Percentiles rank a stretch among this genome's conserved stretches.
These are phyloP conservation scores for Acanthis flammea DNA, from an alignment of 2,797 vertebrate species.

Conservation along the genomic window DNA sequence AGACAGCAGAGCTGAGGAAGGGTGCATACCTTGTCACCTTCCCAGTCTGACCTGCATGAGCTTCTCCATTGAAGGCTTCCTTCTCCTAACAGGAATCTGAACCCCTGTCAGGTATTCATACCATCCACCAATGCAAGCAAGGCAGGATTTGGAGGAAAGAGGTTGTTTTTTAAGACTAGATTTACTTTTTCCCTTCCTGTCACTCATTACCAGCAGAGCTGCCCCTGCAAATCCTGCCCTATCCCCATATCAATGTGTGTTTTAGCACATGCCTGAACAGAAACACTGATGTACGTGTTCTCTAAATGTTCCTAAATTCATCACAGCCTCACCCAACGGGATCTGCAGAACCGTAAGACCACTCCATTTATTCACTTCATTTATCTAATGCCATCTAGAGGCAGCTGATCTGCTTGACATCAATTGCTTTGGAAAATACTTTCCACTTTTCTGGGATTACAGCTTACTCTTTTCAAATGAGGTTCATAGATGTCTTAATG, in stretches of 20 bases:
- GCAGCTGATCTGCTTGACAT: neutral
- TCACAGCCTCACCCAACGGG: too few species aligned
- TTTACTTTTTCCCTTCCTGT: neutral
- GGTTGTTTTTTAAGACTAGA: neutral
- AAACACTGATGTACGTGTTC: accelerated
- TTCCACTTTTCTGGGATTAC: neutral
- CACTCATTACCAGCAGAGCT: neutral
- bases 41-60: accelerated
- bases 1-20: neutral
- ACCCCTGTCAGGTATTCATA: neutral
- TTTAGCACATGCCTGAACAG: neutral
- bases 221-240: neutral
- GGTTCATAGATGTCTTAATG: neutral
- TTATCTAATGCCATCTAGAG: neutral
- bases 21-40: neutral
- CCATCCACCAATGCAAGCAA: accelerated
- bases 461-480: neutral
- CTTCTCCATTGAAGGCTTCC: neutral
- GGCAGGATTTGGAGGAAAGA: neutral
- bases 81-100: neutral
- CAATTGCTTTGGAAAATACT: neutral
- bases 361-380: neutral
- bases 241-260: accelerated
- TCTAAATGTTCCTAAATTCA: neutral
- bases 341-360: neutral